Base-by-base conservation (phyloP, 2,888 invertebrate genomes). In the Emmelina monodactyla region DNA sequence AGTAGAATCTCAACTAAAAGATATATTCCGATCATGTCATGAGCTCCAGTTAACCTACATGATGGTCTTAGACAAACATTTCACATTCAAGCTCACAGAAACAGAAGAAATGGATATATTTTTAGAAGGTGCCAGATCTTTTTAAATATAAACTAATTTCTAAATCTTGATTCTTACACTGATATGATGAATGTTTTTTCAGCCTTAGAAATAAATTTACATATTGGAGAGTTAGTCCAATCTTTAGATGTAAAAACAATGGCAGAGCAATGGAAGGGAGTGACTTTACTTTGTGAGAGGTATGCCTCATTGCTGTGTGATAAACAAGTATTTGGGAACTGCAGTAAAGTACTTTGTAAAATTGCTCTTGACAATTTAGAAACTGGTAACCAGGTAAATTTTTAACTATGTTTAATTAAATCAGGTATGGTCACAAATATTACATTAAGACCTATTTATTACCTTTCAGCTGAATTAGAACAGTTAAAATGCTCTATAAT, bases 181-280 rank as follows among this genome's bases (percentile, higher is more conserved):
- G n/a, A n/a, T n/a, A n/a, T n/a, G n/a, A n/a, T n/a, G n/a, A n/a
- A n/a, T n/a, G n/a, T n/a, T 6, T 16, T 63, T 68, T 31, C 53
- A 83, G 83, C 75, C 39, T 47, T 83, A 40, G 58, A 73, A 28
- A 62, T 72, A 14, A 69, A 83, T 41, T 52, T 79, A 37, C 58
- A 62, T 41, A 79, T 83, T 28, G 80, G 82, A 3, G 66, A 73
- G 43, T 55, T 78, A 22, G 69, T 82, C 1, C 67, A 73, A 31
- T 58, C 56, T 2, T 51, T 83, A 31, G 83, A 83, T 53, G 62
- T 81, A 0, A 83, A 82, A 47, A 76, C 82, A 0, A 72, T 82
- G 72, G 79, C 78, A 0, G 82, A 81, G 33, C 82, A 82, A 44
- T 84, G 83, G 83, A 84, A 83, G 45, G 73, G 68, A 0, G 82